These are phyloP conservation scores for Paelopatides confundens DNA, from an alignment of 53 echinoderm and acorn worm species.

Conservation along the genomic window DNA sequence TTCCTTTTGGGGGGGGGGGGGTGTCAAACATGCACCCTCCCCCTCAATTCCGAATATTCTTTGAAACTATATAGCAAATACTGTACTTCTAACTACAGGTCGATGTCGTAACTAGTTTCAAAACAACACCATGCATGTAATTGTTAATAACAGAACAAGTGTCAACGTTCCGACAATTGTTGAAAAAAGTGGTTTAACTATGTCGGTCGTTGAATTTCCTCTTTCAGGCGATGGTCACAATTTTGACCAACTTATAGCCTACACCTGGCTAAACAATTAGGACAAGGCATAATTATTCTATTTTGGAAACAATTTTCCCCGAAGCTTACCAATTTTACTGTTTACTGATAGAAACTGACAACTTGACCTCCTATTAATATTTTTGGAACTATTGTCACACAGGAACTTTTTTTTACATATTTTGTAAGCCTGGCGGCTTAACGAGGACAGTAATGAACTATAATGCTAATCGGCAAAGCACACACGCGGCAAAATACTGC, in stretches of 20 bases:
- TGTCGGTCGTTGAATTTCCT: background rate
- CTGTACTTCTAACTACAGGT: no score
- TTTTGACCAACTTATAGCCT: background rate
- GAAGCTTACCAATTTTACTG: background rate
- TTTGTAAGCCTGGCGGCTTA: background rate
- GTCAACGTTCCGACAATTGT: no score
- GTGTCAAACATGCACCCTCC: no score
- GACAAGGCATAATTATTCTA: background rate
- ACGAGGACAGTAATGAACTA: background rate
- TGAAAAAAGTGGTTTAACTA: no score
- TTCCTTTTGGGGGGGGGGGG: no score
- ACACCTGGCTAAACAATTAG: constrained; percentile 8
- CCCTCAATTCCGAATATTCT: no score
- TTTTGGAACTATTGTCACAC: background rate
- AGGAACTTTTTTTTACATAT: background rate
- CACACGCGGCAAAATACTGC: background rate
- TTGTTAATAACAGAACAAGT: no score
- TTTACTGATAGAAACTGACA: background rate
- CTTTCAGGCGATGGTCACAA: background rate
- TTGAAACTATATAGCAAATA: no score
- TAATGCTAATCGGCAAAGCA: background rate
- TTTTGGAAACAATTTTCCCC: background rate
- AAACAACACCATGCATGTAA: no score
- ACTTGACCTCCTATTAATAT: background rate
- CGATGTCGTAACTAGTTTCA: no score